Evolutionary conservation across 35 echinoderm and acorn worm genomes (phyloP).

Genomic region (Patiria miniata): DNA sequence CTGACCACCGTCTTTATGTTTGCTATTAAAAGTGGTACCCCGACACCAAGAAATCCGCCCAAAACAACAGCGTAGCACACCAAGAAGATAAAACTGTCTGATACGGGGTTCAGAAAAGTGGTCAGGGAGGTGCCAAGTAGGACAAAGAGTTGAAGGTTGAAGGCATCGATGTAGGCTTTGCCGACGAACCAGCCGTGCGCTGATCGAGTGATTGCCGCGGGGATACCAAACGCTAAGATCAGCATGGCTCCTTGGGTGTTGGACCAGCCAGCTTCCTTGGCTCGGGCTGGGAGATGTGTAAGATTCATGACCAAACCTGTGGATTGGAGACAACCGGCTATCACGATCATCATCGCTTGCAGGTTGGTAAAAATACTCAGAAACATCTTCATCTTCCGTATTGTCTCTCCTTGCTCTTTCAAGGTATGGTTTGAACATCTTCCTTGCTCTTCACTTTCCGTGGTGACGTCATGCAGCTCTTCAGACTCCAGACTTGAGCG

Average conservation of each 20-base stretch:
- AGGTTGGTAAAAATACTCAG: conserved; percentile 2
- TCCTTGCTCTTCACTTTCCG: not conserved
- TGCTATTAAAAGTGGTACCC: not conserved
- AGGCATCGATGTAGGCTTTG: not conserved
- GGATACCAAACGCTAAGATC: not conserved
- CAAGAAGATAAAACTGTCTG: not conserved
- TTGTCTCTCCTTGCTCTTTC: not conserved
- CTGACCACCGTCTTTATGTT: not conserved
- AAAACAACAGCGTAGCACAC: not conserved
- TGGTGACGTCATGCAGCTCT: not conserved
- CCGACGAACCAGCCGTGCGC: conserved; percentile 33
- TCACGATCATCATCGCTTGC: not conserved
- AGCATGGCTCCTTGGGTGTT: not conserved
- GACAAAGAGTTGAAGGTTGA: not conserved
- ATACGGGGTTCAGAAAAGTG: not conserved
- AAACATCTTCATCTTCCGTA: not conserved
- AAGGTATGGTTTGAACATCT: not conserved
- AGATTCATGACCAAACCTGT: not conserved
- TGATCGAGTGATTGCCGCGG: not conserved
- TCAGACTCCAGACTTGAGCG: no score
- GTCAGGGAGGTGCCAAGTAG: not conserved
- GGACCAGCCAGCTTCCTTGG: not conserved
- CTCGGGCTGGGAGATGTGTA: conserved; percentile 1
- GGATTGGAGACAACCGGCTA: not conserved
- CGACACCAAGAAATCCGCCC: not conserved